Conservation (phyloP, 1,140 invertebrate genomes). For the Sminthurides bifidus region DNA sequence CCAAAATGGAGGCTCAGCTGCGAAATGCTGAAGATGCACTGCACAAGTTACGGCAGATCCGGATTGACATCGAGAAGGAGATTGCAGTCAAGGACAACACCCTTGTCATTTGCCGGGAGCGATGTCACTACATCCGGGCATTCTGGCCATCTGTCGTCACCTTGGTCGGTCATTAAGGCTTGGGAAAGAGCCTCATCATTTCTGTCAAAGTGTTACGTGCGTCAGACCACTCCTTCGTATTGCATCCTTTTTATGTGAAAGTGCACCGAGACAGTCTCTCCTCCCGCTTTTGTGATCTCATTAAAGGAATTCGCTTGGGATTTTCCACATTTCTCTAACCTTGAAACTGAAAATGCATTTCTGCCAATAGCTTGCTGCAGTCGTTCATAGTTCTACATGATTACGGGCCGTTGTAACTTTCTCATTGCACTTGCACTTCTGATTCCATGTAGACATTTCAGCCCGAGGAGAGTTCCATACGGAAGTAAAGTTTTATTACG, state of each 20-base stretch:
- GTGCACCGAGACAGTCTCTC: not conserved
- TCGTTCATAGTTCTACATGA: too few relatives aligned
- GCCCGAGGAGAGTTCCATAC: too few relatives aligned
- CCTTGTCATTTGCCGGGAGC: conserved; percentile 28
- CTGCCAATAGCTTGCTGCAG: too few relatives aligned
- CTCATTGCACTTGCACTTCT: too few relatives aligned
- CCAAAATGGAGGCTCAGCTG: conserved; percentile 26
- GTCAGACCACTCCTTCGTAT: too few relatives aligned
- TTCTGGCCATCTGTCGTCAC: conserved; percentile 31
- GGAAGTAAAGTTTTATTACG: too few relatives aligned
- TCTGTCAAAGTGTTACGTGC: too few relatives aligned
- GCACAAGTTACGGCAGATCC: conserved; percentile 30
- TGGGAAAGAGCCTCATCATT: not conserved
- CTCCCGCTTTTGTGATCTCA: not conserved
- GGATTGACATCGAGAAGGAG: conserved; percentile 32
- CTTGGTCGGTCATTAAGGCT: conserved; percentile 26
- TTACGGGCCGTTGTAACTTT: too few relatives aligned
- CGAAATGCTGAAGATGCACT: conserved; percentile 32
- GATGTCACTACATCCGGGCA: conserved; percentile 26
- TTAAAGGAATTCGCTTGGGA: too few relatives aligned
- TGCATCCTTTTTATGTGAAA: not conserved
- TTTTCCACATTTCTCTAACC: too few relatives aligned
- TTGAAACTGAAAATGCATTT: too few relatives aligned
- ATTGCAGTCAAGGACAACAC: conserved; percentile 32
- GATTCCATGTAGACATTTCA: too few relatives aligned